A percentile compares a stretch with the other conserved stretches of the same genome.
These are phyloP conservation scores for Prorops nasuta DNA, from an alignment of 1,140 invertebrate species.

Conservation along the genomic window DNA sequence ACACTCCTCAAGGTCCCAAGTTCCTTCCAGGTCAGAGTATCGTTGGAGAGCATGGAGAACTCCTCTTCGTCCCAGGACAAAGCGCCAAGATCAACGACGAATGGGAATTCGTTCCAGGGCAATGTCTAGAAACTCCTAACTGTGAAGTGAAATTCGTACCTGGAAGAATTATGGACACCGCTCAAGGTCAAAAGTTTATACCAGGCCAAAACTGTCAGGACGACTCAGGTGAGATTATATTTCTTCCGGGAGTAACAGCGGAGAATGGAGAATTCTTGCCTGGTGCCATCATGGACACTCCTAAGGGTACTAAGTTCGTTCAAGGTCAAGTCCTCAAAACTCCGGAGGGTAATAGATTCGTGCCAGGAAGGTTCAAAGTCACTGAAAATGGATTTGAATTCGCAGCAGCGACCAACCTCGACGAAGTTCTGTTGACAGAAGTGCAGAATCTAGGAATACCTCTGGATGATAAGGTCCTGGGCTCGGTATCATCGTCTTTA, in stretches of 20 bases:
- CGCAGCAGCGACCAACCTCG: conserved; percentile 60
- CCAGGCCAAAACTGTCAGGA: conserved; percentile 65
- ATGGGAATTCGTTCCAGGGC: conserved; percentile 57
- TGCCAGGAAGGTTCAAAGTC: conserved; percentile 60
- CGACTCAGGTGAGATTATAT: conserved; percentile 58
- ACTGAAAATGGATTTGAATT: conserved; percentile 60
- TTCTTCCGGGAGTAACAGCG: conserved; percentile 63
- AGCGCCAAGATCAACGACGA: conserved; percentile 39
- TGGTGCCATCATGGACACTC: conserved; percentile 66
- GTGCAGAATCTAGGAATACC: conserved; percentile 58
- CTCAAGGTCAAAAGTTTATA: conserved; percentile 62
- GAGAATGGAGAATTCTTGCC: conserved; percentile 61
- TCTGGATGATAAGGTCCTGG: conserved; percentile 62
- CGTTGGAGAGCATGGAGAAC: conserved; percentile 54
- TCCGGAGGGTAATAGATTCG: conserved; percentile 60
- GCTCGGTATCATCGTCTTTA: conserved; percentile 43
- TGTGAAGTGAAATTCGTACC: conserved; percentile 61
- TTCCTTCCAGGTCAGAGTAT: conserved; percentile 64
- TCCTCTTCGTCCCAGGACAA: conserved; percentile 58
- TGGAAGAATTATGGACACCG: conserved; percentile 61
- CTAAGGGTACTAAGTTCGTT: conserved; percentile 65
- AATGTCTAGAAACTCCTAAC: conserved; percentile 44
- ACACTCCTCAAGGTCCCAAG: conserved; percentile 56
- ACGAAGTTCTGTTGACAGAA: conserved; percentile 60
- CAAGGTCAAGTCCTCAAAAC: conserved; percentile 66